Evolutionary conservation across 2,888 invertebrate genomes (phyloP).

Genomic region (Zelleria hepariella): DNA sequence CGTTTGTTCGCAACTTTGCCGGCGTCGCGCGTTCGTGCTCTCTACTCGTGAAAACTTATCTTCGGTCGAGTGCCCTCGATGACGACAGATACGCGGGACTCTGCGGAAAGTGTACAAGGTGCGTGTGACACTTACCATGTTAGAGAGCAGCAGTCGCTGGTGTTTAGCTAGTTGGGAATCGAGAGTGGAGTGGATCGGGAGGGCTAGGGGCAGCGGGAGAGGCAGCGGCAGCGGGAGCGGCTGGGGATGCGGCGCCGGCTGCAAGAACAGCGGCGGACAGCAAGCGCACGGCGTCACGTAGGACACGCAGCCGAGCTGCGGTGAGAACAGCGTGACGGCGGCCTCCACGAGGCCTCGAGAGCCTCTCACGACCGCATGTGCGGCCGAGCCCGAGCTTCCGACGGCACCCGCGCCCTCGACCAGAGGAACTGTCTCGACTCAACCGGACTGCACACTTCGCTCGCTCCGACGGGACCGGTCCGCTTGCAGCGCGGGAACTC

Average conservation of each 20-base stretch:
- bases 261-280: conserved; percentile 64
- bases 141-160: conserved; percentile 69
- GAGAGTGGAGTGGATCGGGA: conserved; percentile 58
- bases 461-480: conserved; percentile 23
- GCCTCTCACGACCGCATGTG: conserved; percentile 66
- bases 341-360: conserved; percentile 67
- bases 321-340: conserved; percentile 72
- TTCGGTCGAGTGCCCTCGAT: conserved; percentile 24
- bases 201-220: conserved; percentile 60
- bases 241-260: conserved; percentile 56
- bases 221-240: conserved; percentile 58
- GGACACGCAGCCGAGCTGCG: conserved; percentile 71
- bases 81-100: conserved; percentile 30
- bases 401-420: conserved; percentile 56
- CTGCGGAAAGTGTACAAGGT: conserved; percentile 6
- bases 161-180: conserved; percentile 67
- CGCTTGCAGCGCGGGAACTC: conserved; percentile 13
- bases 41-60: conserved; percentile 36
- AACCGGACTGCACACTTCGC: background rate
- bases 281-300: conserved; percentile 69
- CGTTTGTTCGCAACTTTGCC: conserved; percentile 42
- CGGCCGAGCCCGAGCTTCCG: conserved; percentile 55
- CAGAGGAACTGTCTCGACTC: conserved; percentile 8
- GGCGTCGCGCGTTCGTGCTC: conserved; percentile 24
- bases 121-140: conserved; percentile 55